Percentiles rank a stretch among this genome's conserved stretches.
phyloP scores from a whole-genome alignment of 2,797 vertebrate genomes.

The Holocentrus rufus region DNA sequence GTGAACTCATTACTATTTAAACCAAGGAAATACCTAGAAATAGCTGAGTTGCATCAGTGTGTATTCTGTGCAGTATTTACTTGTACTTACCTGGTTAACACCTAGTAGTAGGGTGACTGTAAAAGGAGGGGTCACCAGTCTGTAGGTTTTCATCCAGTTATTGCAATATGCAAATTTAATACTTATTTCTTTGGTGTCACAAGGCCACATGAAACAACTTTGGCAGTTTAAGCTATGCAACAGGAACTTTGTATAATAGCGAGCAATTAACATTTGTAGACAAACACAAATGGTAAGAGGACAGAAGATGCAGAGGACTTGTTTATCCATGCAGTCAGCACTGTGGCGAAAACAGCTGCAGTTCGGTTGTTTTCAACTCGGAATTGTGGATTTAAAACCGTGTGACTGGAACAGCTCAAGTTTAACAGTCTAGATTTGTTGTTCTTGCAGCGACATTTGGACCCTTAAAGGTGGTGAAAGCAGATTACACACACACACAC shows the following conservation, averaged over 20 bases:
- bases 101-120: too few species aligned
- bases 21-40: too few species aligned
- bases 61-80: too few species aligned
- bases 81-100: too few species aligned
- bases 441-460: constrained; percentile 27
- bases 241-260: background rate
- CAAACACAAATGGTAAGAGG: constrained; percentile 14
- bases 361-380: constrained; percentile 28
- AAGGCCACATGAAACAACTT: too few species aligned
- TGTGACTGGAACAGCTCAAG: constrained; percentile 14
- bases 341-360: background rate
- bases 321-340: constrained; percentile 18
- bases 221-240: background rate
- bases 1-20: too few species aligned
- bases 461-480: constrained; percentile 31
- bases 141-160: too few species aligned
- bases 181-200: too few species aligned
- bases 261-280: background rate
- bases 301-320: constrained; percentile 10
- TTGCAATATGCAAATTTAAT: too few species aligned
- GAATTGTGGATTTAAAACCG: constrained; percentile 35
- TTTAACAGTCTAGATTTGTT: constrained; percentile 20
- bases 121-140: too few species aligned
- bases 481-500: background rate
- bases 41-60: too few species aligned